Evolutionary conservation across 2,113 vertebrate genomes (phyloP).

Genomic region (Nycticebus coucang): DNA sequence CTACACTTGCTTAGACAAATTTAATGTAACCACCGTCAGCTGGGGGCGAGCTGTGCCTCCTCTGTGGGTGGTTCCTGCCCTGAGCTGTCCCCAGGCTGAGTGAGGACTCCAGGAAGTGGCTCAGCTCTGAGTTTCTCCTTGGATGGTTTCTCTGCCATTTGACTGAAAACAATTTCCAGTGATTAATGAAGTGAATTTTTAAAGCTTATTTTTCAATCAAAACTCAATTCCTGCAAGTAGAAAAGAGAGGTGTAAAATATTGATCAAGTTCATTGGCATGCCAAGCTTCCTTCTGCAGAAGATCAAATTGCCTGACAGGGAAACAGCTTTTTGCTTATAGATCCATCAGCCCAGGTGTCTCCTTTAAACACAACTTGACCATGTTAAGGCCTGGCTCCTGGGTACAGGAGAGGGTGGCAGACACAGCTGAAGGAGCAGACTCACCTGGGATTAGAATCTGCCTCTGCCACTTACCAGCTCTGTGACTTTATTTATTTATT

Average conservation of each 20-base stretch:
- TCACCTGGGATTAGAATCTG: neutral
- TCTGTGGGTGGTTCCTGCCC: conserved; percentile 9
- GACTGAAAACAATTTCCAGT: conserved; percentile 70
- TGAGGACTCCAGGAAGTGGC: neutral
- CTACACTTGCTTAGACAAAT: conserved; percentile 63
- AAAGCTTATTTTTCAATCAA: conserved; percentile 75
- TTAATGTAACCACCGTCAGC: conserved; percentile 37
- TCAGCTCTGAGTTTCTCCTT: conserved; percentile 62
- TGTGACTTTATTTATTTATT: neutral
- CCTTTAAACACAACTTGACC: neutral
- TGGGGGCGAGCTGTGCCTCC: neutral
- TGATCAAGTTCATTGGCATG: conserved; percentile 38
- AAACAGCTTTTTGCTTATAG: conserved; percentile 12
- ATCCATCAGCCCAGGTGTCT: neutral
- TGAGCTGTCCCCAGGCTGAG: neutral
- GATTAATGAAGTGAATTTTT: conserved; percentile 73
- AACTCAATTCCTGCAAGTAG: conserved; percentile 76
- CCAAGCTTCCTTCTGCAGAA: conserved; percentile 27
- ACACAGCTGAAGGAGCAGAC: neutral
- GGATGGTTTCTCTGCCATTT: conserved; percentile 74
- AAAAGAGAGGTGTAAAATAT: conserved; percentile 41
- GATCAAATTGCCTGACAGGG: conserved; percentile 21
- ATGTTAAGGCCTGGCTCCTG: neutral
- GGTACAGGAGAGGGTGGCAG: neutral
- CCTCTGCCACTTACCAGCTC: neutral